These are phyloP conservation scores for Sthenelais limicola DNA, from an alignment of 2,888 invertebrate genomes.

Conservation along the genomic window DNA sequence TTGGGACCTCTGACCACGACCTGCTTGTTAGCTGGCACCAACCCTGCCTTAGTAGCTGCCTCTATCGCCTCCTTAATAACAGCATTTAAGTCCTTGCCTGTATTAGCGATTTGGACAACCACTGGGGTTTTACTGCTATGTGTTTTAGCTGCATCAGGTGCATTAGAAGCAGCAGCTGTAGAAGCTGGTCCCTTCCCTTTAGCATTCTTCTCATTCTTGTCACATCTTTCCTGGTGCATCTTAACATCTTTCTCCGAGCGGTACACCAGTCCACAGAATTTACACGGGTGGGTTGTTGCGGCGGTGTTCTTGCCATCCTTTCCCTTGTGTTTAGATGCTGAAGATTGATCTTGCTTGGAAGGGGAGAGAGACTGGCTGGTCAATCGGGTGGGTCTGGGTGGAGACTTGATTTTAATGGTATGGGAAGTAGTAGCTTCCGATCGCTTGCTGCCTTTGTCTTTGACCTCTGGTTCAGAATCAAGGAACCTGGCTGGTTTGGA, in stretches of 20 bases:
- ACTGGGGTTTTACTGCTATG: too few species aligned
- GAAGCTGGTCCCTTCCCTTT: too few species aligned
- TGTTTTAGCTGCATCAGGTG: too few species aligned
- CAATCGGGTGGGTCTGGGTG: neutral
- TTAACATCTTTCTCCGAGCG: constrained; percentile 5
- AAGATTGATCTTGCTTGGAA: neutral
- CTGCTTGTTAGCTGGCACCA: constrained; percentile 10
- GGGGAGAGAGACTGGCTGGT: neutral
- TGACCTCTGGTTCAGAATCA: constrained; percentile 6
- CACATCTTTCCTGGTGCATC: constrained; percentile 3
- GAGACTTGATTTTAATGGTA: neutral
- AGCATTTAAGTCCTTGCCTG: neutral
- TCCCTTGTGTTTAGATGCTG: neutral
- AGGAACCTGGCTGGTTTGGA: constrained; percentile 1
- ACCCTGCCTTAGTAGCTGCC: constrained; percentile 15
- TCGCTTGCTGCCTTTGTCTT: neutral
- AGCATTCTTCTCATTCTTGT: constrained; percentile 7
- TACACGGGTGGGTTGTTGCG: neutral
- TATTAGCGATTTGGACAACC: too few species aligned
- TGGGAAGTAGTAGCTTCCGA: neutral
- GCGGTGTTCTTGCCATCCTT: neutral
- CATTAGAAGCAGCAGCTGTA: too few species aligned
- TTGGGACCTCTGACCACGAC: constrained; percentile 4
- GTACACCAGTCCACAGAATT: neutral
- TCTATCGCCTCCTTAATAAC: constrained; percentile 14